Percentiles rank a stretch among this genome's conserved stretches.
Conservation (phyloP, 23 tunicate species). For the Diplosoma virens region DNA sequence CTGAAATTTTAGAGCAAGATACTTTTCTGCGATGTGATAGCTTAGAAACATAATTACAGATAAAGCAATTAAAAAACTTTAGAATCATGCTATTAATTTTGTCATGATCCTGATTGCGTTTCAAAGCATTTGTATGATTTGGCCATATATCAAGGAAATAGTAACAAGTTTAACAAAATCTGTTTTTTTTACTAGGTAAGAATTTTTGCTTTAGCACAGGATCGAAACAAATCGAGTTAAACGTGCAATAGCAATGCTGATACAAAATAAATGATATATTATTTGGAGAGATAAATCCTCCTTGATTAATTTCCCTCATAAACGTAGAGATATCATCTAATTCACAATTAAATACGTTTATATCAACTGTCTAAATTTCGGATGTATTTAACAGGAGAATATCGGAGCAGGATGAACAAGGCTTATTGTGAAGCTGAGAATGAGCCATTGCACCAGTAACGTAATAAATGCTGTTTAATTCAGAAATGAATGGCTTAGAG, state of each 20-base stretch:
- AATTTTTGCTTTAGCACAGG: conserved; percentile 12
- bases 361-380: background rate
- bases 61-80: conserved; percentile 7
- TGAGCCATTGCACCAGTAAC: conserved; percentile 23
- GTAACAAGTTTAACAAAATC: conserved; percentile 4
- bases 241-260: conserved; percentile 19
- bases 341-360: background rate
- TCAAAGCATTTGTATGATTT: background rate
- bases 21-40: no score
- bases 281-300: conserved; percentile 19
- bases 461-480: conserved; percentile 17
- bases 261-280: conserved; percentile 10
- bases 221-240: conserved; percentile 1
- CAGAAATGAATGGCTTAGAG: conserved; percentile 2
- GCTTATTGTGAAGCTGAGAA: conserved; percentile 21
- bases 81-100: conserved; percentile 6
- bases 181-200: background rate
- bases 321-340: conserved; percentile 7
- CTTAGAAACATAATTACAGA: conserved; percentile 7
- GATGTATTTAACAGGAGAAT: conserved; percentile 3
- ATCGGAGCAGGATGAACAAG: conserved; percentile 20
- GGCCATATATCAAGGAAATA: conserved; percentile 12
- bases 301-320: conserved; percentile 17
- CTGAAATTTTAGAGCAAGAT: no score
- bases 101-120: background rate